Base-by-base conservation (phyloP, 37 sponge, comb jelly and placozoan species). In the Ephydatia muelleri region DNA sequence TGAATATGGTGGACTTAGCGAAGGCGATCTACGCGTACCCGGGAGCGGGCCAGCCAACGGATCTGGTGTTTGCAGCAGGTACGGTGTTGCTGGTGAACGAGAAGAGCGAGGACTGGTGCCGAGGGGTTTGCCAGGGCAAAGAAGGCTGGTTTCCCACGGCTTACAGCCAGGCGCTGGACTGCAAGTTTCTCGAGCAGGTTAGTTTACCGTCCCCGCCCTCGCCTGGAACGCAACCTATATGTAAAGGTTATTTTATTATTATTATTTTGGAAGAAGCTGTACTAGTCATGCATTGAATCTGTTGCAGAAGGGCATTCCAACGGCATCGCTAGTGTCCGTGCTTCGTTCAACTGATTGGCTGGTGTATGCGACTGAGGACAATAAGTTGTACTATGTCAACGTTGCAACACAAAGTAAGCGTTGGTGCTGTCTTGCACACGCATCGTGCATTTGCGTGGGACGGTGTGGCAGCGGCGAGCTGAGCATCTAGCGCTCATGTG, bases 121-220 rank as follows among this genome's bases (percentile, higher is more conserved):
- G 88, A 27, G 93, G 93, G 14, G 83, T 75, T 40, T 25, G 80
- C 11, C 67, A 73, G 30, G 84, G 85, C 5, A 86, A 80, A 67
- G 90, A 93, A 43, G 93, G 93, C 37, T 93, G 93, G 93, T 93
- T 89, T 33, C 93, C 93, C 1, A 68, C 80, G 32, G 64, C 80
- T 68, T 93, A 93, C 49, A 84, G 86, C 28, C 80, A 85, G 67
- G 67, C 79, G 30, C 48, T 93, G 65, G 81, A 28, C 33, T 67
- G 80, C 67, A 72, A 48, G 4, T 66, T 49, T 12, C 79, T 86
- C 6, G 5, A 57, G 26, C 72, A 86, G 86, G 86, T 86, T 5
- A 34, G 81, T 5, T 27, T 28, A 40, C 25, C 2, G 5, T 6
- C 36, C 5, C 27, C 25, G 11, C 32, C 12, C 29, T 11, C 29